Base-by-base conservation (phyloP, 1,140 invertebrate species). In the Neodiprion lecontei region DNA sequence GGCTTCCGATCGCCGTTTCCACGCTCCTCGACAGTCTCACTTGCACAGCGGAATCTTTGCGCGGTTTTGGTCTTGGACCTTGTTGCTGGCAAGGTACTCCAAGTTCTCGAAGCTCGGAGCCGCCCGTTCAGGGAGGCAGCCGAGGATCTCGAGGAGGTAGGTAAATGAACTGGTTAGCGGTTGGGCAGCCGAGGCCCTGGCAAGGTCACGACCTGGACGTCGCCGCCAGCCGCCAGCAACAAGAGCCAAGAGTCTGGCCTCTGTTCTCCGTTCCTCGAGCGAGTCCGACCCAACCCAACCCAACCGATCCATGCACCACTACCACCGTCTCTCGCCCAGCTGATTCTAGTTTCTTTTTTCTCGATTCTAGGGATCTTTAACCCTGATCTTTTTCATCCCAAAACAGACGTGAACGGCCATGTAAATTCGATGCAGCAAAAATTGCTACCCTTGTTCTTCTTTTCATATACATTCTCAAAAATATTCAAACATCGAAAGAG, bases 141-240 rank as follows among this genome's bases (percentile, higher is more conserved):
- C 53, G 53, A 9, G 53, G 53, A 17, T 17, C n/a, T 17, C 53
- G 53, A 61, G 53, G 9, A 61, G 53, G 53, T 61, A 61, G 53
- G 53, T 61, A 61, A 61, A 61, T 61, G 53, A 61, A 61, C 53
- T 61, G 53, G 53, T 61, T 61, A 61, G 53, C 53, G 53, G 53
- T 61, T 61, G 53, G 53, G 53, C 53, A 61, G 53, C 53, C 53
- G 11, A 17, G 53, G 53, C 53, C 53, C 53, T 14, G 53, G 53
- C 53, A 61, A 61, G 53, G 53, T 61, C 53, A 61, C 53, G 53
- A 61, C 53, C 53, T 61, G 53, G 53, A 61, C 53, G 53, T 61
- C 53, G 53, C 53, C 53, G 53, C 53, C 53, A 17, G 53, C n/a
- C 53, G 28, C 28, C 28, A 40, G 28, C 28, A 12, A 17, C 53